Conservation (phyloP, 2,888 invertebrate genomes). For the Emmelina monodactyla region DNA sequence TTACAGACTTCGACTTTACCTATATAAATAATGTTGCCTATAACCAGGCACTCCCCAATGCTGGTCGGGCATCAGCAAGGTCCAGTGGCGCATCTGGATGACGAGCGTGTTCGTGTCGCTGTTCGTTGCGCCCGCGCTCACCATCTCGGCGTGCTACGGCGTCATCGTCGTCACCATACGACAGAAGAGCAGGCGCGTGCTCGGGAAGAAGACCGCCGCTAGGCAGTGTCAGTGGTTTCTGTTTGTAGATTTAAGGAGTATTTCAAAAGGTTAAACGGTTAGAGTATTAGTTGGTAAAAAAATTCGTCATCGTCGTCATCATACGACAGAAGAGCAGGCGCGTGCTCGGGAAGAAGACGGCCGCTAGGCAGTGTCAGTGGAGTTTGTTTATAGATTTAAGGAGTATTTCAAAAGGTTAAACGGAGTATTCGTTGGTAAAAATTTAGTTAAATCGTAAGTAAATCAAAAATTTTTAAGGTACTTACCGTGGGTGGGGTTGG, state of each 20-base stretch:
- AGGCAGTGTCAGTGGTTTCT: constrained; percentile 40
- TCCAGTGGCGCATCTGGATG: constrained; percentile 87
- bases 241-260: not conserved
- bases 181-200: constrained; percentile 75
- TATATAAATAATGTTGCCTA: too few relatives aligned
- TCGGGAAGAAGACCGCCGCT: constrained; percentile 43
- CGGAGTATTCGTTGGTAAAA: too few relatives aligned
- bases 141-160: constrained; percentile 89
- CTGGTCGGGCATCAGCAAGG: constrained; percentile 84
- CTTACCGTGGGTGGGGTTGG: too few relatives aligned
- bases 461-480: too few relatives aligned
- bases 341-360: constrained; percentile 47
- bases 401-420: too few relatives aligned
- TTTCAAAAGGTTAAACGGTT: not conserved
- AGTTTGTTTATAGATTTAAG: not conserved
- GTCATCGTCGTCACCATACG: constrained; percentile 92
- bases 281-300: not conserved
- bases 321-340: constrained; percentile 85
- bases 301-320: constrained; percentile 87
- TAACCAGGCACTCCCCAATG: constrained; percentile 75
- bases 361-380: constrained; percentile 47
- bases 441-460: too few relatives aligned
- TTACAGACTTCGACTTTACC: too few relatives aligned
- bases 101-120: constrained; percentile 81
- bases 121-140: constrained; percentile 86